Base-by-base conservation (phyloP, 2,888 invertebrate species). In the Philhelius pedissequus region DNA sequence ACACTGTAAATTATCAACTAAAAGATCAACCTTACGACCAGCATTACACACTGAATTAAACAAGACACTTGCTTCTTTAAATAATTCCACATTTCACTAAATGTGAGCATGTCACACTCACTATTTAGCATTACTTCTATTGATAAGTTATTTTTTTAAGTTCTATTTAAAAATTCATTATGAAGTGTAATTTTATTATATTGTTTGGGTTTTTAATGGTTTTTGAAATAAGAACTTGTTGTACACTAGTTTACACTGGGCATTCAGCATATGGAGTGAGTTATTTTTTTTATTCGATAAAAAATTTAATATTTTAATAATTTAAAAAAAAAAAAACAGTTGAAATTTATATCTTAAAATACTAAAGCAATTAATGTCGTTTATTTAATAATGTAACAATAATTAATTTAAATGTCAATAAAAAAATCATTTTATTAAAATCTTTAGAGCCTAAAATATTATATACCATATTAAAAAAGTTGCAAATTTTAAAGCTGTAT, bases 181-280 rank as follows among this genome's bases (percentile, higher is more conserved):
- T 52, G 52, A 52, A 15, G 9, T 15, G 9, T 52, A 6, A 1
- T 27, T 27, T n/a, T 50, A 1, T 15, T 15, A 4, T 30, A 3
- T 9, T 52, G 15, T 9, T 52, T 0, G 27, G 1, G 9, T 30
- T 15, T 27, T 30, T 52, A 0, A 11, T 27, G 2, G 18, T 2
- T 27, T 15, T 30, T 30, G 9, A 56, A 35, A 20, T 20, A 20
- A 20, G 20, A 13, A 20, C 6, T 11, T 18, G 35, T n/a, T 6
- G 9, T 1, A 2, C 56, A 20, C 20, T 56, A 7, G 35, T 74
- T 60, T 74, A 43, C n/a, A 48, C 79, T 6, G 74, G 52, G 25
- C 74, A 68, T 68, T 79, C 79, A 30, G 66, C 79, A 15, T 79
- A 54, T 69, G 79, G 79, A 9, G 79, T 79, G 18, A 79, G 58